Evolutionary conservation across 2,113 vertebrate species (phyloP), one percentile per base, ranked within the genome.

Genomic region (Callipepla californica): DNA sequence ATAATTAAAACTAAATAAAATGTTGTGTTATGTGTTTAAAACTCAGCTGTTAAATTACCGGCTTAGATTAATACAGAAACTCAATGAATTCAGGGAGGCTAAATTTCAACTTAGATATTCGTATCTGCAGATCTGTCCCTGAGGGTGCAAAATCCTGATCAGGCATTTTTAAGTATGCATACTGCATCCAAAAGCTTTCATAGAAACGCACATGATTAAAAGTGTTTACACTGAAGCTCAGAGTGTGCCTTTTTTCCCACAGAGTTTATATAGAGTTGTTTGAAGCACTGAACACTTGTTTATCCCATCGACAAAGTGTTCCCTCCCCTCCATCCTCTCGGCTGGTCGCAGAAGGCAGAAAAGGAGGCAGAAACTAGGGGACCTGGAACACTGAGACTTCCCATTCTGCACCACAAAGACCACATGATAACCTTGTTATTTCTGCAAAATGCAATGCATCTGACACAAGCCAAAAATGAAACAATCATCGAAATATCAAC

Each of bases 331-430:
- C 45, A 53, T 84, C 30, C 22, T 67, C 81, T 59, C 47, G 44
- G 42, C 16, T 5, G 7, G 42, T 44, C 32, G 30, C 9, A 42
- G 45, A 38, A 77, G 32, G 14, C 55, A 84, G 55, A 38, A 53
- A 48, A 61, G 48, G 59, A 75, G 40, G 50, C 28, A 85, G 47
- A 36, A 75, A 65, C n/a, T 53, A 38, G 0, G 0, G 59, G 77
- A 30, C 10, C 13, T 20, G 36, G 65, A 85, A 32, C 7, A 1
- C 2, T 0, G 0, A 1, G 2, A 1, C 25, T 67, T 58, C 0
- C 21, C 75, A 28, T 11, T 61, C 66, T 38, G 23, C 28, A 9
- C 10, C 7, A 82, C 73, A 45, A 63, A n/a, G n/a, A n/a, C n/a
- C n/a, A n/a, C n/a, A n/a, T n/a, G n/a, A 32, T 13, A n/a, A 81